Conservation (phyloP, 2,888 invertebrate species). For the Synanthedon myopaeformis region DNA sequence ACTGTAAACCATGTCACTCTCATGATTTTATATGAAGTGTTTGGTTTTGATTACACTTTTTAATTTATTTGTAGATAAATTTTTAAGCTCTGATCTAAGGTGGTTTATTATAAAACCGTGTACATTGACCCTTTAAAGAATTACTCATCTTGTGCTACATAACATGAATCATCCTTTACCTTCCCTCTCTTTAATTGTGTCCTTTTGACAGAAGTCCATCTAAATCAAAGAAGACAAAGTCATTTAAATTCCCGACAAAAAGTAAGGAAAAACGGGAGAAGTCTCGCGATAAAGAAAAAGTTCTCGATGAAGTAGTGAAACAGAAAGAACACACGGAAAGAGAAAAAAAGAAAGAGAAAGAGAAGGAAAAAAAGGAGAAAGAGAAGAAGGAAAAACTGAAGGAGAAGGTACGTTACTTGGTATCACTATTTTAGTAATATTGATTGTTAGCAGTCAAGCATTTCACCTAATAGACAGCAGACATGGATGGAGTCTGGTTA, state of each 20-base stretch:
- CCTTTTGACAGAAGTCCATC: constrained; percentile 77
- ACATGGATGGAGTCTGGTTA: too few species aligned
- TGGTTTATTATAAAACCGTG: too few species aligned
- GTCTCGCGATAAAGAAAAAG: constrained; percentile 84
- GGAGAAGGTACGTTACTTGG: constrained; percentile 45
- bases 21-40: too few species aligned
- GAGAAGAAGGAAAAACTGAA: constrained; percentile 49
- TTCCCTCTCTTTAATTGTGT: neutral
- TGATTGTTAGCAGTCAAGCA: too few species aligned
- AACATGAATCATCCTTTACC: too few species aligned
- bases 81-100: too few species aligned
- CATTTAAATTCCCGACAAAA: constrained; percentile 89
- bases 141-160: too few species aligned
- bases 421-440: too few species aligned
- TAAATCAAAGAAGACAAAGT: constrained; percentile 88
- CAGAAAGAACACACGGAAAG: constrained; percentile 76
- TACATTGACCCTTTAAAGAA: too few species aligned
- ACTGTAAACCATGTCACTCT: too few species aligned
- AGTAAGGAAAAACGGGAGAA: constrained; percentile 88
- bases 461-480: neutral
- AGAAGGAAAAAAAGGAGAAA: constrained; percentile 71
- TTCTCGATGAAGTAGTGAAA: constrained; percentile 50
- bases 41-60: too few species aligned
- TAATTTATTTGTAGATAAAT: too few species aligned
- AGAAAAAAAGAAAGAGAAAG: constrained; percentile 68